phyloP scores from a whole-genome alignment of 2,888 invertebrate species.

The Watsonalla cultraria region DNA sequence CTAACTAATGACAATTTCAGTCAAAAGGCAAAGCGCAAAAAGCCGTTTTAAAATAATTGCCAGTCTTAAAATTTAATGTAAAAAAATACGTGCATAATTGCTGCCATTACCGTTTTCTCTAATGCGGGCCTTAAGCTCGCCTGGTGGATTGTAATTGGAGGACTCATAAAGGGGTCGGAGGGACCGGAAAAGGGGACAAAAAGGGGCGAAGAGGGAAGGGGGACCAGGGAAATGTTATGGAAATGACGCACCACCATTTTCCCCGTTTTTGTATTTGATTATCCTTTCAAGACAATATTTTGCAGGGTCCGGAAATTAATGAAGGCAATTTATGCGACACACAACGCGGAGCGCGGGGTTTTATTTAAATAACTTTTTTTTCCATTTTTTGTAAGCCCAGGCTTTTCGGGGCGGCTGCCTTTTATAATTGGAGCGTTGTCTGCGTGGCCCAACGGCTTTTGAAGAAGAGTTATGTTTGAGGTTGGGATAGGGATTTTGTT shows the following conservation, averaged over 20 bases:
- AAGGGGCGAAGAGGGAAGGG: conserved; percentile 42
- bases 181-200: conserved; percentile 66
- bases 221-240: conserved; percentile 64
- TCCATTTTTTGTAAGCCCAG: conserved; percentile 49
- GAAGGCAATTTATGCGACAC: conserved; percentile 78
- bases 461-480: conserved; percentile 64
- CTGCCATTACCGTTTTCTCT: conserved; percentile 46
- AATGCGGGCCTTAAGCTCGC: conserved; percentile 72
- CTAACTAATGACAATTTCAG: conserved; percentile 3
- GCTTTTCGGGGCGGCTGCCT: conserved; percentile 61
- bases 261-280: conserved; percentile 79
- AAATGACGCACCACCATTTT: conserved; percentile 77
- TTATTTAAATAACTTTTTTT: conserved; percentile 73
- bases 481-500: conserved; percentile 39
- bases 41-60: conserved; percentile 28
- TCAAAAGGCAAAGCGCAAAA: conserved; percentile 10
- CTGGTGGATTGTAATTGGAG: conserved; percentile 71
- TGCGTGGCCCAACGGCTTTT: conserved; percentile 46
- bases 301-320: conserved; percentile 76
- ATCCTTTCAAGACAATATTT: conserved; percentile 80
- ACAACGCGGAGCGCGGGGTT: conserved; percentile 60
- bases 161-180: conserved; percentile 70
- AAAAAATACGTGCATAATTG: conserved; percentile 39
- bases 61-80: conserved; percentile 31
- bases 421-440: conserved; percentile 68